Base-by-base conservation (phyloP, 2,888 invertebrate genomes). In the Trachelus stipa region DNA sequence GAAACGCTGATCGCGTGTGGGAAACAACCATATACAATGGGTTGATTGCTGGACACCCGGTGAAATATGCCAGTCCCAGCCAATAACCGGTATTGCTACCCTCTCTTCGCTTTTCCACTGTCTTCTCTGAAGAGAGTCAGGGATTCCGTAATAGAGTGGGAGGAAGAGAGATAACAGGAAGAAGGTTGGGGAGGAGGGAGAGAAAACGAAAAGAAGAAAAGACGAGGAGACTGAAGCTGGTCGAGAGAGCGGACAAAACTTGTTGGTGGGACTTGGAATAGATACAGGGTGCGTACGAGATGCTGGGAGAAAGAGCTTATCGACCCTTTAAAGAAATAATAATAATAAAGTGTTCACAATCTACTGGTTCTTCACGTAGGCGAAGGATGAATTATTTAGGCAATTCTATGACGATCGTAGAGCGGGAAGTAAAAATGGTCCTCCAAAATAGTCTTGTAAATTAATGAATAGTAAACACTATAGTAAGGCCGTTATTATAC, bases 81-180 rank as follows among this genome's bases (percentile, higher is more conserved):
- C 88, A 89, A 89, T 88, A 90, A 90, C 89, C 89, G 89, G 89
- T 89, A 89, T 89, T 77, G 80, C 80, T 79, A 76, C 84, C 83
- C 85, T 83, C 84, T 83, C 85, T 81, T 84, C 83, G 76, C 82
- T 83, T 83, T 84, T 83, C 79, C 81, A 77, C 81, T 81, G 82
- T 83, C 81, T 84, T 82, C 82, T 73, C 68, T 33, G 74, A 76
- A 71, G 76, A 78, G 76, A 75, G 76, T 33, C 33, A 68, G 68
- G n/a, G 68, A 69, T 56, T 68, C 23, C 73, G 68, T 23, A 69
- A 73, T 75, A 73, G 56, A 40, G 73, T 69, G 73, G 73, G 69
- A 79, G 75, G 74, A 75, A 76, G 73, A 69, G 74, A 74, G 74
- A 35, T 35, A 35, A 35, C 35, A 79, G 35, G 15, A 75, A 73